These are phyloP conservation scores for Microchirus variegatus DNA, from an alignment of 2,797 vertebrate genomes.

Conservation along the genomic window DNA sequence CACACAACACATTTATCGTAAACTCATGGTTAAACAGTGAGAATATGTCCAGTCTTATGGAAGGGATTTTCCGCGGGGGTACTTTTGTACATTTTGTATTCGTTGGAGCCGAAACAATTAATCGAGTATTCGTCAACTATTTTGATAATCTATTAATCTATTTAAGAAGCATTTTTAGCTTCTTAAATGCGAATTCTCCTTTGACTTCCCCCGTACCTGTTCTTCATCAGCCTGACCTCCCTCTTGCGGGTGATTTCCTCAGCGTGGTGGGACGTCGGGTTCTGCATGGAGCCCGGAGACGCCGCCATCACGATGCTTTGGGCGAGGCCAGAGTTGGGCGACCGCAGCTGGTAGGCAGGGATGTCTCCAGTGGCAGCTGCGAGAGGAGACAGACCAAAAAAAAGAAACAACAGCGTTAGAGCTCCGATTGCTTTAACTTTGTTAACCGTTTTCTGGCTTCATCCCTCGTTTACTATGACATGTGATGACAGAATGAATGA, in stretches of 20 bases:
- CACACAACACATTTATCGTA: too few species aligned
- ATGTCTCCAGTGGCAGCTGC: conserved; percentile 94
- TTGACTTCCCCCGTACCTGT: conserved; percentile 80
- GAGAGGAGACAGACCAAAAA: not conserved
- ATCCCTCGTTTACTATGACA: not conserved
- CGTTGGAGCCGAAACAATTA: too few species aligned
- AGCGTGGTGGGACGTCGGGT: conserved; percentile 83
- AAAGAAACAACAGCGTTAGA: not conserved
- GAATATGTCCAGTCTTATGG: too few species aligned
- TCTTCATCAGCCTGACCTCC: conserved; percentile 94
- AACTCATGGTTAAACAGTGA: too few species aligned
- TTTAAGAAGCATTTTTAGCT: too few species aligned
- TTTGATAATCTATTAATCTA: too few species aligned
- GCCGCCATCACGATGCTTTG: conserved; percentile 92
- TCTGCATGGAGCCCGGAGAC: conserved; percentile 87
- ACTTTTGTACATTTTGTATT: too few species aligned
- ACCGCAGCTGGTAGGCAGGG: conserved; percentile 92
- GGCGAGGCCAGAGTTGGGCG: conserved; percentile 87
- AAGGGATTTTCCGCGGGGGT: too few species aligned
- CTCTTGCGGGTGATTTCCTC: conserved; percentile 95
- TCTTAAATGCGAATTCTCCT: too few species aligned
- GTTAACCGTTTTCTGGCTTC: too few species aligned
- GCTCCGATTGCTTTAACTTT: not conserved
- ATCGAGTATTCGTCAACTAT: too few species aligned
- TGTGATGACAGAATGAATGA: not conserved